Percentiles rank a stretch among this genome's conserved stretches.
Conservation (phyloP, 2,888 invertebrate genomes). For the Sussaba pulchella region DNA sequence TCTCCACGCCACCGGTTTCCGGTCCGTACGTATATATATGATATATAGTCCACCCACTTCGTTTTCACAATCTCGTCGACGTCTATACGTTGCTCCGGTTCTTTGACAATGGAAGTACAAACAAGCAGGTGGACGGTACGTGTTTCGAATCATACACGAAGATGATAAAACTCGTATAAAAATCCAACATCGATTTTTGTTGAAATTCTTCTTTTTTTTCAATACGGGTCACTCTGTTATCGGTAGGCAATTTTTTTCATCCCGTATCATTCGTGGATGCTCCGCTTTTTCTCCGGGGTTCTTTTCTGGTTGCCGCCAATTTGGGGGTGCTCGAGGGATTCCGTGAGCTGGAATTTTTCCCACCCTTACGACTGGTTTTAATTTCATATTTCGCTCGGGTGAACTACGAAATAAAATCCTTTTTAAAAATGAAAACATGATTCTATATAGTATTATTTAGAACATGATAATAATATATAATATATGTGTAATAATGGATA, state of each 20-base stretch:
- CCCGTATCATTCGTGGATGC: neutral
- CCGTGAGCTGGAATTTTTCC: neutral
- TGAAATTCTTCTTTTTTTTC: constrained; percentile 13
- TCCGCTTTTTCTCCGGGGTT: neutral
- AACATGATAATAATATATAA: too few species aligned
- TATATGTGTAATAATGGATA: too few species aligned
- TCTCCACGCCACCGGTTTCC: constrained; percentile 37
- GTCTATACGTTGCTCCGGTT: constrained; percentile 9
- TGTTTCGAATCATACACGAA: constrained; percentile 28
- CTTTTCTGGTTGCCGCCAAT: neutral
- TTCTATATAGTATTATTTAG: too few species aligned
- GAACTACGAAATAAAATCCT: too few species aligned
- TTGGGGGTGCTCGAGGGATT: neutral
- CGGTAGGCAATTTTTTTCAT: neutral
- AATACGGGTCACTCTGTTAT: constrained; percentile 5
- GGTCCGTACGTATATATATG: constrained; percentile 19
- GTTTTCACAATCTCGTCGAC: constrained; percentile 25
- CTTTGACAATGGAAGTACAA: constrained; percentile 50
- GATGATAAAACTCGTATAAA: constrained; percentile 24
- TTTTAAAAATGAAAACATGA: too few species aligned
- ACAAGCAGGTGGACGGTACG: constrained; percentile 33
- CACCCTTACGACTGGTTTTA: too few species aligned
- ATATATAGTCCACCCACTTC: constrained; percentile 17
- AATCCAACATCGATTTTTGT: constrained; percentile 21
- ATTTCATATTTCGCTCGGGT: too few species aligned